Evolutionary conservation across 1,140 invertebrate species (phyloP).

Genomic region (Saxidomus purpurata): DNA sequence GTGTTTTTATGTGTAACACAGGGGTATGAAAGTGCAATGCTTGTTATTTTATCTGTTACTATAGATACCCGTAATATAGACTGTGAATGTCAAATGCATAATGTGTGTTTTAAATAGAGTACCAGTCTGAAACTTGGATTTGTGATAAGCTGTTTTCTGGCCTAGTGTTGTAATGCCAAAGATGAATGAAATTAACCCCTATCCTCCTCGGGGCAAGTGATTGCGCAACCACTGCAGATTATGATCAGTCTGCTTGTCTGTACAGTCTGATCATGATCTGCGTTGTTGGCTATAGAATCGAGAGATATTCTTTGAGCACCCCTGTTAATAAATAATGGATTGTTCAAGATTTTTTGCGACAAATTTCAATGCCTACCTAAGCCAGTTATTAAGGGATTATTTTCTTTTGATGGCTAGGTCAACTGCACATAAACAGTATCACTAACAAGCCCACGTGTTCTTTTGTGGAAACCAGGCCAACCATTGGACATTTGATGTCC

Average conservation of each 20-base stretch:
- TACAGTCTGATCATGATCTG: no score
- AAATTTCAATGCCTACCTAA: not conserved
- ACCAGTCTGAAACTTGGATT: not conserved
- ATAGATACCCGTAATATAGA: not conserved
- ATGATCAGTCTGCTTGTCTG: no score
- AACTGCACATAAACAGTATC: no score
- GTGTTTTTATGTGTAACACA: not conserved
- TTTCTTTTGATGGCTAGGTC: no score
- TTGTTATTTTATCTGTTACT: conserved; percentile 13
- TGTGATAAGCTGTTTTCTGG: not conserved
- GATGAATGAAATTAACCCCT: no score
- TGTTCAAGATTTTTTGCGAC: not conserved
- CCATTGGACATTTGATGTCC: no score
- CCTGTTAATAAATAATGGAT: not conserved
- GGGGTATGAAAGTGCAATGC: conserved; percentile 29
- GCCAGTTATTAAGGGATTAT: not conserved
- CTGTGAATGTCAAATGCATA: not conserved
- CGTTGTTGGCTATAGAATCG: no score
- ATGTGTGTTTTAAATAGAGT: not conserved
- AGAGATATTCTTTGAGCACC: no score
- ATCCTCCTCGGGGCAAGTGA: not conserved
- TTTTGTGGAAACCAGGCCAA: no score
- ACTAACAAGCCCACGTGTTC: no score
- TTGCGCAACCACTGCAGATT: not conserved
- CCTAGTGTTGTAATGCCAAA: not conserved